A percentile compares a stretch with the other conserved stretches of the same genome.
Evolutionary conservation across 2,113 vertebrate species (phyloP).

Genomic region (Calonectris borealis): DNA sequence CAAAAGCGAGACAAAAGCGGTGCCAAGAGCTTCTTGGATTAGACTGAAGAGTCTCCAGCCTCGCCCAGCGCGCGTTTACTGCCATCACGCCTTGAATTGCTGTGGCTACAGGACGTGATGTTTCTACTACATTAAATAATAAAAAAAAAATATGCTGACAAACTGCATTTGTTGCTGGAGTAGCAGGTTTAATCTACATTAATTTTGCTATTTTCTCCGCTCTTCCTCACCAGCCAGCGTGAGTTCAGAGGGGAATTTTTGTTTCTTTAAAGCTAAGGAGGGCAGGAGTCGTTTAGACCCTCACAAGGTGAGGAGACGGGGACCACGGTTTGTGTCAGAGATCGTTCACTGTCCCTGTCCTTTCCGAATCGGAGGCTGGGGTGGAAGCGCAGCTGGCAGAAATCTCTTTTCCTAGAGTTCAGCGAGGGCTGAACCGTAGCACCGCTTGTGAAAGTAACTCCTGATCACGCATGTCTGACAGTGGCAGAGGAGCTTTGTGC

Average conservation of each 20-base stretch:
- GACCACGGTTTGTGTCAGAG: rapidly evolving
- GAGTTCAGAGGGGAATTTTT: background rate
- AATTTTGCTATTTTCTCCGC: background rate
- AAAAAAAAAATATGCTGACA: background rate
- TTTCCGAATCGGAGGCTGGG: rapidly evolving
- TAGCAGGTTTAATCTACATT: background rate
- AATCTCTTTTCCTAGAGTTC: background rate
- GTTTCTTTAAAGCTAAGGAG: background rate
- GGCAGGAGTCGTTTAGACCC: background rate
- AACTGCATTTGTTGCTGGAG: background rate
- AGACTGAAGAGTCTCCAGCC: background rate
- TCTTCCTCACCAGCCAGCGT: background rate
- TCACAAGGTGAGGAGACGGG: too few species aligned
- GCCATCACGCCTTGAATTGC: background rate
- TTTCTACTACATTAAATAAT: background rate
- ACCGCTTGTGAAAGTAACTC: background rate
- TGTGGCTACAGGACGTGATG: background rate
- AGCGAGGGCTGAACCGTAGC: background rate
- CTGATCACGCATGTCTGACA: background rate
- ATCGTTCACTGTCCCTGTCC: rapidly evolving
- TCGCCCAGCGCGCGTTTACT: background rate
- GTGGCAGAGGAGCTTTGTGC: background rate
- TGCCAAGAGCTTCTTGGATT: background rate
- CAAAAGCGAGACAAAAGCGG: background rate
- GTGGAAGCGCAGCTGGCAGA: background rate